A percentile compares a stretch with the other conserved stretches of the same genome.
Evolutionary conservation across 2,797 vertebrate genomes (phyloP).

Genomic region (Tokudaia muenninki): DNA sequence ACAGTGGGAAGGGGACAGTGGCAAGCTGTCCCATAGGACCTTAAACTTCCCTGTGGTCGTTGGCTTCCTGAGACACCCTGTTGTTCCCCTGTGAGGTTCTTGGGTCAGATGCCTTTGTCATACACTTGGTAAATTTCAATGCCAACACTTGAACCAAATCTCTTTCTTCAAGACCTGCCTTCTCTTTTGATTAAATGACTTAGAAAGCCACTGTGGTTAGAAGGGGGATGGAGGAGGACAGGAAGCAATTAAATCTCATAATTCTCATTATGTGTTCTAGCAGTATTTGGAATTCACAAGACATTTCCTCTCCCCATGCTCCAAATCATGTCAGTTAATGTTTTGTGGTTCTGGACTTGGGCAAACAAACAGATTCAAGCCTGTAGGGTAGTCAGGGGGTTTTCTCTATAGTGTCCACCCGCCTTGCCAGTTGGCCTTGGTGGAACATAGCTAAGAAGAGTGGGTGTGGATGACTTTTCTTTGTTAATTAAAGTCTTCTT

Average conservation of each 20-base stretch:
- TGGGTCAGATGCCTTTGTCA: not conserved
- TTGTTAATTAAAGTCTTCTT: not conserved
- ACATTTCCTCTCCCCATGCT: conserved; percentile 49
- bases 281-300: conserved; percentile 48
- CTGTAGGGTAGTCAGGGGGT: too few relatives aligned
- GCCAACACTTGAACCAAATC: not conserved
- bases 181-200: not conserved
- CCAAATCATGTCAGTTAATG: not conserved
- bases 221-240: not conserved
- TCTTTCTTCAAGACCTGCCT: not conserved
- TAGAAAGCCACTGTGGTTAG: not conserved
- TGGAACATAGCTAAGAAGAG: not conserved
- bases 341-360: not conserved
- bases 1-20: rapidly evolving
- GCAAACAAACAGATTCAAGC: not conserved
- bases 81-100: not conserved
- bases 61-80: not conserved
- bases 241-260: not conserved
- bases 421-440: rapidly evolving
- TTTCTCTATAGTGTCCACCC: rapidly evolving
- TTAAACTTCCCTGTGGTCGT: too few relatives aligned
- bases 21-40: rapidly evolving
- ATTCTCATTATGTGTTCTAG: not conserved
- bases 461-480: not conserved
- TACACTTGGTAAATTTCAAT: not conserved